Evolutionary conservation across 2,797 vertebrate genomes (phyloP).

Genomic region (Neosalanx taihuensis): DNA sequence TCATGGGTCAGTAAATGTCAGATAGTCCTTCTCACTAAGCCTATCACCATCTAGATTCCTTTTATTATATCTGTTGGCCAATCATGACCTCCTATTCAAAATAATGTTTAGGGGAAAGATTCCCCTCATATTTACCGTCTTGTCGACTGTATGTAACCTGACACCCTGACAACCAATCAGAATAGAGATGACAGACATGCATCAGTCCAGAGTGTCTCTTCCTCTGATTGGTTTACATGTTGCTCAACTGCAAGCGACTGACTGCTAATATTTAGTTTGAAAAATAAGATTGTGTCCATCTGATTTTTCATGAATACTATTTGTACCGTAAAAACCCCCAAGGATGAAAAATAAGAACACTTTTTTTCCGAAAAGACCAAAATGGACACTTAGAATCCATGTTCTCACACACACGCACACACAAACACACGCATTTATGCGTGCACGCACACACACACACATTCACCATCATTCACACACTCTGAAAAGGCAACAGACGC

Average conservation of each 20-base stretch:
- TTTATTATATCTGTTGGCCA: slow-evolving; percentile 28
- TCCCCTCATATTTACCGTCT: slow-evolving; percentile 13
- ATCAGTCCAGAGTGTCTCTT: slow-evolving; percentile 50
- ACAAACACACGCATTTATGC: slow-evolving; percentile 45
- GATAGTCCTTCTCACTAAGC: slow-evolving; percentile 32
- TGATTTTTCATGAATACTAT: slow-evolving; percentile 67
- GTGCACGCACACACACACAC: slow-evolving; percentile 34
- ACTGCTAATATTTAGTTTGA: slow-evolving; percentile 58
- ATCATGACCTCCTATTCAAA: slow-evolving; percentile 28
- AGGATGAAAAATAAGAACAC: slow-evolving; percentile 80
- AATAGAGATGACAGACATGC: slow-evolving; percentile 44
- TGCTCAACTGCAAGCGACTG: slow-evolving; percentile 43
- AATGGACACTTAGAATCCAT: slow-evolving; percentile 63
- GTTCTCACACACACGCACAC: slow-evolving; percentile 47
- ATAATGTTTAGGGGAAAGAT: neutral
- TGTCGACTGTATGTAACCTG: slow-evolving; percentile 25
- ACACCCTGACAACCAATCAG: slow-evolving; percentile 24
- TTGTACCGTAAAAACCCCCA: slow-evolving; percentile 72
- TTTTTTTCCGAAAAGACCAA: slow-evolving; percentile 72
- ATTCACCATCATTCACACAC: slow-evolving; percentile 54
- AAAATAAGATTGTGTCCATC: slow-evolving; percentile 71
- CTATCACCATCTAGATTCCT: slow-evolving; percentile 25
- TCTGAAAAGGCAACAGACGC: slow-evolving; percentile 76
- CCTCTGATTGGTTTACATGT: slow-evolving; percentile 37
- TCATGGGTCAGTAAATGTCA: slow-evolving; percentile 18